A percentile compares a stretch with the other conserved stretches of the same genome.
phyloP scores from a whole-genome alignment of 2,113 vertebrate genomes.

The Mastomys coucha region DNA sequence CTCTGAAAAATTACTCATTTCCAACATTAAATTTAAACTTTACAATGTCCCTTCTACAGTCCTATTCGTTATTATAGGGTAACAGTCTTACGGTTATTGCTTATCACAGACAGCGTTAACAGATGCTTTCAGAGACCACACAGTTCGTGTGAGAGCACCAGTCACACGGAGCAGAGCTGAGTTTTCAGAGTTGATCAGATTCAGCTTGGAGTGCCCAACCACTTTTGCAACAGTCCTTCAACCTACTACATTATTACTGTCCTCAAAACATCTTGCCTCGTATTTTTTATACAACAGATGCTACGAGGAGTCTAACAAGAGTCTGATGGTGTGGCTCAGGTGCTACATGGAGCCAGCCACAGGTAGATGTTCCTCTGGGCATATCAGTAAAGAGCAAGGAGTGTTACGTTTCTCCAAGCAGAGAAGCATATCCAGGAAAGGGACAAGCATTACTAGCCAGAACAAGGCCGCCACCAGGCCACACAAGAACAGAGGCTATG shows the following conservation, averaged over 20 bases:
- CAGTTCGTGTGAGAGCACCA: not conserved
- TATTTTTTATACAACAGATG: not conserved
- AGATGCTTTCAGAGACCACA: not conserved
- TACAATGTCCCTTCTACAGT: not conserved
- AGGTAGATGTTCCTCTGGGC: not conserved
- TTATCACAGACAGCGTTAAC: not conserved
- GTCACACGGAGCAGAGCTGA: not conserved
- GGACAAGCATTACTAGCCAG: no score
- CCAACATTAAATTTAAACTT: constrained; percentile 20
- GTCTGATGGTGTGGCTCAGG: not conserved
- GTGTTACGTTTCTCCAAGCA: not conserved
- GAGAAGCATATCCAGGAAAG: not conserved
- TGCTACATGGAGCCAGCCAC: not conserved
- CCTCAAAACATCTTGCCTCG: not conserved
- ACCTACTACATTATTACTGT: not conserved
- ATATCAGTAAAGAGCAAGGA: not conserved
- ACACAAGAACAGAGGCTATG: not conserved
- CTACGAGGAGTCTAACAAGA: not conserved
- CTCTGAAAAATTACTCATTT: constrained; percentile 8
- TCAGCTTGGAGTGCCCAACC: not conserved
- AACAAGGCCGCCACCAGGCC: not conserved
- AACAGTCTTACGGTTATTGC: not conserved
- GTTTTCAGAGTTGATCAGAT: not conserved
- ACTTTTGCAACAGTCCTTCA: not conserved
- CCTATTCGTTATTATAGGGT: not conserved